Base-by-base conservation (phyloP, 2,888 invertebrate genomes). In the Ophion obscuratus region DNA sequence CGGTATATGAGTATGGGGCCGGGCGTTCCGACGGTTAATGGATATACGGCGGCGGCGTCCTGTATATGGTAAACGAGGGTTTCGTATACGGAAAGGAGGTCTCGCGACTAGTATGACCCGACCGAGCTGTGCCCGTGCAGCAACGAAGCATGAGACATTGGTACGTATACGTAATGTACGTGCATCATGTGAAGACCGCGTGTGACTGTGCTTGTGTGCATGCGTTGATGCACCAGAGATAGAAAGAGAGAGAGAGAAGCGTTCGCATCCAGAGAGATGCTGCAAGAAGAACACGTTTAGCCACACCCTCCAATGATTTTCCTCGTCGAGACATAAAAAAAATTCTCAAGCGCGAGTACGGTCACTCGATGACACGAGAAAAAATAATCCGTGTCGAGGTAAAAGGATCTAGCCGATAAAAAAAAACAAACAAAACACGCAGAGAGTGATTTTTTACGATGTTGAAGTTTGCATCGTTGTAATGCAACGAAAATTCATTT, bases 251-350 rank as follows among this genome's bases (percentile, higher is more conserved):
- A 31, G 40, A 74, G 47, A 70, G 44, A 47, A 44, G 70, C 64
- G 66, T 66, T 74, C 31, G 31, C 66, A 64, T 57, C 70, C 67
- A 71, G n/a, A 20, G 62, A 64, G 79, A 75, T 66, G 70, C 68
- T 70, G 80, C n/a, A 36, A 73, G 70, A 64, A 68, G 62, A 64
- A 59, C 59, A 83, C 78, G 68, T 78, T 70, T 44, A 68, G 68
- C 66, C 87, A 84, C 87, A 81, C 87, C 87, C 83, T 86, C 78
- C 66, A 71, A 61, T 68, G 73, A 84, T 87, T 86, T 83, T 84
- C 78, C 76, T 80, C 74, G 70, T 10, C 44, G 70, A 66, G 66
- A 85, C 84, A 70, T 84, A 79, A 57, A 81, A 80, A 85, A 70
- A 78, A 47, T 84, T 87, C 80, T 76, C 83, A 82, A 76, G 76